Conservation (phyloP, 2,113 vertebrate species). For the Etia nguti region DNA sequence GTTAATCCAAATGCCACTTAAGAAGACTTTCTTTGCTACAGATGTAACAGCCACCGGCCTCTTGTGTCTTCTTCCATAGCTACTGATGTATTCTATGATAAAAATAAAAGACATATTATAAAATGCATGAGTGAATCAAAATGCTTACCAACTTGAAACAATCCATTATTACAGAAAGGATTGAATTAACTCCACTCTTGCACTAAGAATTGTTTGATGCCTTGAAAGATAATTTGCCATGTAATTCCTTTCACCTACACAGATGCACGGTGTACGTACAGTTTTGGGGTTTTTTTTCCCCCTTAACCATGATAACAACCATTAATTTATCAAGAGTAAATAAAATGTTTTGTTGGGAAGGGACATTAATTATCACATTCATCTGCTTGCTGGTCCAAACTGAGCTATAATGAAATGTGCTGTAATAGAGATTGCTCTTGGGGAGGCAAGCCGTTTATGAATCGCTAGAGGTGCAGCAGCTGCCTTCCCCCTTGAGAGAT, state of each 20-base stretch:
- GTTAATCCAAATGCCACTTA: neutral
- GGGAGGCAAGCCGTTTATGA: conserved; percentile 84
- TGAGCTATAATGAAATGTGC: conserved; percentile 85
- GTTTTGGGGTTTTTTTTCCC: conserved; percentile 16
- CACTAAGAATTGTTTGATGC: conserved; percentile 70
- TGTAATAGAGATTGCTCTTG: conserved; percentile 80
- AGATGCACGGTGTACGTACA: conserved; percentile 48
- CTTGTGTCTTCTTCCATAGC: conserved; percentile 41
- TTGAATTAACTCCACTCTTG: conserved; percentile 77
- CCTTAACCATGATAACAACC: conserved; percentile 67
- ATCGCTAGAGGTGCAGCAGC: conserved; percentile 81
- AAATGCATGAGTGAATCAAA: conserved; percentile 75
- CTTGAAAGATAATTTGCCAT: conserved; percentile 79
- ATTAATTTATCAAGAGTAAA: conserved; percentile 84
- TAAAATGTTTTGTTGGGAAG: conserved; percentile 83
- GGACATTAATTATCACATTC: conserved; percentile 91
- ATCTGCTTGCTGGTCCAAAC: conserved; percentile 80
- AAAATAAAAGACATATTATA: conserved; percentile 56
- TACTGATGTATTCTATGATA: conserved; percentile 54
- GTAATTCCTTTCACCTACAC: conserved; percentile 74
- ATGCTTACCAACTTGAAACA: conserved; percentile 64
- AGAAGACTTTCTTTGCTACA: neutral
- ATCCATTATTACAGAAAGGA: conserved; percentile 67
- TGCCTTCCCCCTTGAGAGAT: conserved; percentile 83
- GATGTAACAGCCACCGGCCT: conserved; percentile 14